A percentile compares a stretch with the other conserved stretches of the same genome.
phyloP scores from a whole-genome alignment of 2,113 vertebrate species.

The Cynocephalus volans region DNA sequence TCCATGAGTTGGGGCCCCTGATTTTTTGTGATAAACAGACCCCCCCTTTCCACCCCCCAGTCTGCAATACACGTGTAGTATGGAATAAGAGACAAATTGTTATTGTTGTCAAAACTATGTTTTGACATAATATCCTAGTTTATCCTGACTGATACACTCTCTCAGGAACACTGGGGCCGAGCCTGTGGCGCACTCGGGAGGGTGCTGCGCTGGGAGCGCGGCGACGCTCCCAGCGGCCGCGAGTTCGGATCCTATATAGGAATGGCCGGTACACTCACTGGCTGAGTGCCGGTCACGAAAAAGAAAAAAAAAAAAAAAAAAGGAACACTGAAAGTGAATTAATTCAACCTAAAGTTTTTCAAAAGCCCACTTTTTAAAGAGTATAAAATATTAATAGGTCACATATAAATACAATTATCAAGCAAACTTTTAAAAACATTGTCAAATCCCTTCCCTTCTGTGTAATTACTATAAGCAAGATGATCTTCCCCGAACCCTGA shows the following conservation, averaged over 20 bases:
- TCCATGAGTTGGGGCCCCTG: background rate
- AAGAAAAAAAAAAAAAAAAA: no score
- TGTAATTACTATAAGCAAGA: background rate
- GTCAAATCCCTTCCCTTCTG: background rate
- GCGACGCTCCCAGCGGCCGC: no score
- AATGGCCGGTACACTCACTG: no score
- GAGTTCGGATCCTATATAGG: no score
- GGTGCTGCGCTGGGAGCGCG: no score
- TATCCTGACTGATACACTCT: background rate
- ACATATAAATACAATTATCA: background rate
- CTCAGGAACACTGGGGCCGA: background rate
- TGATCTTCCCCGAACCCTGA: background rate
- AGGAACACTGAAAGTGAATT: background rate
- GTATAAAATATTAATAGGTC: background rate
- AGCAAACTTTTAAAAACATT: background rate
- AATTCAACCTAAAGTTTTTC: background rate
- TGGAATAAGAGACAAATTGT: background rate
- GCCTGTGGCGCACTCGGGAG: no score
- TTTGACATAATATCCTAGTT: constrained; percentile 3
- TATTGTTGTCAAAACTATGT: background rate
- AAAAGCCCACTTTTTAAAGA: background rate
- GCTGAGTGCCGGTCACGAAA: no score
- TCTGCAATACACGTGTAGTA: background rate
- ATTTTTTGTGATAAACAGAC: background rate
- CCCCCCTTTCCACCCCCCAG: no score